phyloP scores from a whole-genome alignment of 2,888 invertebrate genomes.

The Elysia crispata region DNA sequence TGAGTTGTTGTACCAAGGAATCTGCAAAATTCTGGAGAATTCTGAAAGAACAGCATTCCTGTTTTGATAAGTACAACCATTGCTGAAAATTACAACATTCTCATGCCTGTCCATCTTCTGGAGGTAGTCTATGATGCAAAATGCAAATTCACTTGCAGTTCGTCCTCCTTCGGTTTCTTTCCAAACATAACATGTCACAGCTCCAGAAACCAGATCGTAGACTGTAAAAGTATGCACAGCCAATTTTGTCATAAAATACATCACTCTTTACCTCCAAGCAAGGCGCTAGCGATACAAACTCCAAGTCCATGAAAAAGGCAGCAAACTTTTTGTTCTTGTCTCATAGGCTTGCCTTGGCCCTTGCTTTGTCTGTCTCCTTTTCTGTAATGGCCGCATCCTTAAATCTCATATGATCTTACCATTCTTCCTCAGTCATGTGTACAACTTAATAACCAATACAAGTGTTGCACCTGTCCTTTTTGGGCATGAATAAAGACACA shows the following conservation, averaged over 20 bases:
- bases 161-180: conserved; percentile 10
- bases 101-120: no score
- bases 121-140: conserved; percentile 31
- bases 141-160: conserved; percentile 33
- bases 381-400: conserved; percentile 9
- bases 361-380: not conserved
- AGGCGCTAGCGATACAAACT: no score
- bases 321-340: no score
- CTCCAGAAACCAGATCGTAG: conserved; percentile 14
- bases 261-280: no score
- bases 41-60: no score
- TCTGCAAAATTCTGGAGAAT: conserved; percentile 32
- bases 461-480: conserved; percentile 39
- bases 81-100: no score
- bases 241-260: conserved; percentile 38
- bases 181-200: no score
- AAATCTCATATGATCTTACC: conserved; percentile 5
- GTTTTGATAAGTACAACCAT: no score
- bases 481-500: conserved; percentile 24
- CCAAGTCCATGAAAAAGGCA: no score
- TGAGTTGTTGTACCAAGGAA: conserved; percentile 26
- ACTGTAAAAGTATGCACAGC: conserved; percentile 31
- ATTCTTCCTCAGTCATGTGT: not conserved
- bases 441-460: no score
- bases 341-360: conserved; percentile 30